Evolutionary conservation across 1,140 invertebrate species (phyloP).

Genomic region (Bilobella aurantiaca): DNA sequence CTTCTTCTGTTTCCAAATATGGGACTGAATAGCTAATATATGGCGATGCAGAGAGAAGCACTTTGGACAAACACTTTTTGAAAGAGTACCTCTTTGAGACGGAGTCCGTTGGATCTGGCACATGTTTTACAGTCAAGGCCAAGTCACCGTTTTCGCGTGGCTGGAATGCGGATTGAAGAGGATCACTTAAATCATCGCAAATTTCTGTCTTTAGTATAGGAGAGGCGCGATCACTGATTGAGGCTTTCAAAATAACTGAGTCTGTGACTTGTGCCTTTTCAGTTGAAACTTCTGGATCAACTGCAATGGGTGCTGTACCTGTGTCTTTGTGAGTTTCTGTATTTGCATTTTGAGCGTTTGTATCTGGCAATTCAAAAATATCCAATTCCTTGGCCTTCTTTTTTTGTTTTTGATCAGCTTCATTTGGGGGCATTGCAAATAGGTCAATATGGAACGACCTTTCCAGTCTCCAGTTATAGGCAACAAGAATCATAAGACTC

Average conservation of each 20-base stretch:
- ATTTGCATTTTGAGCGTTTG: not conserved
- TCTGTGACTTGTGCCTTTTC: constrained; percentile 45
- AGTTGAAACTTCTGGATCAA: constrained; percentile 21
- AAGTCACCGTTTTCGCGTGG: not conserved
- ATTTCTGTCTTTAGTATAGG: constrained; percentile 39
- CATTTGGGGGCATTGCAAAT: constrained; percentile 51
- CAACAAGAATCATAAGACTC: constrained; percentile 67
- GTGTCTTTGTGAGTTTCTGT: not conserved
- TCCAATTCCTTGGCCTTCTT: constrained; percentile 43
- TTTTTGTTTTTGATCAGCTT: constrained; percentile 38
- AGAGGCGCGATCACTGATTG: no score
- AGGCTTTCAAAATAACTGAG: no score
- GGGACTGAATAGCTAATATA: constrained; percentile 74
- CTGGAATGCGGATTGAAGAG: constrained; percentile 55
- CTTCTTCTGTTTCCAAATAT: constrained; percentile 74
- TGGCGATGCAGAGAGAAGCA: constrained; percentile 72
- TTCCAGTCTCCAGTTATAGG: constrained; percentile 86
- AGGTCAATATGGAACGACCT: constrained; percentile 80
- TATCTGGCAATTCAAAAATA: not conserved
- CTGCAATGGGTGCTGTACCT: not conserved
- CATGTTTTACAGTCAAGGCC: constrained; percentile 9
- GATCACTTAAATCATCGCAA: constrained; percentile 59
- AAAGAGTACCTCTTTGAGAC: constrained; percentile 42
- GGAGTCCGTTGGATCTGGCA: constrained; percentile 2
- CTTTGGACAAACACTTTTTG: constrained; percentile 59